A percentile compares a stretch with the other conserved stretches of the same genome.
phyloP scores from a whole-genome alignment of 2,888 invertebrate species.

The Ischnus inquisitorius region DNA sequence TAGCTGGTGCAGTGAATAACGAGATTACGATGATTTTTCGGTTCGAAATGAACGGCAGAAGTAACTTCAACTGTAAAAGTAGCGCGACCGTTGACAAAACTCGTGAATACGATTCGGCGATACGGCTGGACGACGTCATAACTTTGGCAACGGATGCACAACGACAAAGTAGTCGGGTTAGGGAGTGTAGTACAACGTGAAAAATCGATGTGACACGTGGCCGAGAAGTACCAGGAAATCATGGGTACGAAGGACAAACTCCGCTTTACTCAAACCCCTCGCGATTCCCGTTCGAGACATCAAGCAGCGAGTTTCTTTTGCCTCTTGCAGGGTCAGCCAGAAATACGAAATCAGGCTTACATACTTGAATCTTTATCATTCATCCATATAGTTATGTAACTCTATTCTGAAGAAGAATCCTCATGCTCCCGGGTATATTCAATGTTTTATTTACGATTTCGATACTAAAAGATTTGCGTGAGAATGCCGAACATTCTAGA shows the following conservation, averaged over 20 bases:
- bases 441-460: background rate
- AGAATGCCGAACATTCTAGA: slow-evolving; percentile 8
- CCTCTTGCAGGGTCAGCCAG: slow-evolving; percentile 46
- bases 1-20: too few relatives aligned
- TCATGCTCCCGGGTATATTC: background rate
- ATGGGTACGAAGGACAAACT: slow-evolving; percentile 63
- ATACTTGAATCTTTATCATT: background rate
- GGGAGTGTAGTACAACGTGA: slow-evolving; percentile 36
- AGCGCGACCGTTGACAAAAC: background rate
- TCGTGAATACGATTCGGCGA: slow-evolving; percentile 41
- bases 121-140: slow-evolving; percentile 55
- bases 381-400: background rate
- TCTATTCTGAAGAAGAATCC: background rate
- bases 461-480: background rate
- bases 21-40: too few relatives aligned
- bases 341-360: slow-evolving; percentile 13
- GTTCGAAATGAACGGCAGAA: too few relatives aligned
- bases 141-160: slow-evolving; percentile 66
- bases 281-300: slow-evolving; percentile 23
- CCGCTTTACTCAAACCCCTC: slow-evolving; percentile 7
- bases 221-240: slow-evolving; percentile 67
- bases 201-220: slow-evolving; percentile 70
- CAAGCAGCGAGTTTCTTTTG: slow-evolving; percentile 14
- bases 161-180: slow-evolving; percentile 30
- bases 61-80: background rate